phyloP scores from a whole-genome alignment of 2,113 vertebrate genomes.

The Rhynchopsitta pachyrhyncha region DNA sequence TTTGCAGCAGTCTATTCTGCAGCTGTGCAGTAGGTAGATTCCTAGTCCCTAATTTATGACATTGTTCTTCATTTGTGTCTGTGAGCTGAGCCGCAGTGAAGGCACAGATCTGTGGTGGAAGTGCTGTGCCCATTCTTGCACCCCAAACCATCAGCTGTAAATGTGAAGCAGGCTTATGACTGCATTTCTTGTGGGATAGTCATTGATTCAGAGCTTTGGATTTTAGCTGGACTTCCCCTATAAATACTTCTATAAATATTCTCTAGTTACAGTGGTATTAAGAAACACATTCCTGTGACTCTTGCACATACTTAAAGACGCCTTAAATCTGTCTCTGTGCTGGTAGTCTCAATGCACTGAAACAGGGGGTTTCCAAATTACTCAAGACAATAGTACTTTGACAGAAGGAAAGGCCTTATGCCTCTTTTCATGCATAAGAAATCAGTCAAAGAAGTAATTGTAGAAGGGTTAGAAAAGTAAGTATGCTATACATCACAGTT shows the following conservation, averaged over 20 bases:
- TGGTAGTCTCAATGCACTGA: background rate
- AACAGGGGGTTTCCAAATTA: constrained; percentile 17
- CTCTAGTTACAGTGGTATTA: background rate
- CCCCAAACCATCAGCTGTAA: background rate
- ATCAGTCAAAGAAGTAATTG: constrained; percentile 55
- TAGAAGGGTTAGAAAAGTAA: constrained; percentile 45
- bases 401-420: background rate
- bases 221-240: background rate
- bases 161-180: fast-evolving
- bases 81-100: background rate
- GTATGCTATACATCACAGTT: background rate
- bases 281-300: background rate
- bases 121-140: background rate
- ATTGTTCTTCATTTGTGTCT: background rate
- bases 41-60: background rate
- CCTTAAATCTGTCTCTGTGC: constrained; percentile 5
- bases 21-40: background rate
- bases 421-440: constrained; percentile 45
- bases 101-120: background rate
- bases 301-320: background rate
- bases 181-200: background rate
- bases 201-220: background rate
- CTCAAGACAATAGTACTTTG: background rate
- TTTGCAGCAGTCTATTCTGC: background rate
- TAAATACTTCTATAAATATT: background rate